A percentile compares a stretch with the other conserved stretches of the same genome.
Evolutionary conservation across 1,140 invertebrate genomes (phyloP).

Genomic region (Macrobrachium rosenbergii): DNA sequence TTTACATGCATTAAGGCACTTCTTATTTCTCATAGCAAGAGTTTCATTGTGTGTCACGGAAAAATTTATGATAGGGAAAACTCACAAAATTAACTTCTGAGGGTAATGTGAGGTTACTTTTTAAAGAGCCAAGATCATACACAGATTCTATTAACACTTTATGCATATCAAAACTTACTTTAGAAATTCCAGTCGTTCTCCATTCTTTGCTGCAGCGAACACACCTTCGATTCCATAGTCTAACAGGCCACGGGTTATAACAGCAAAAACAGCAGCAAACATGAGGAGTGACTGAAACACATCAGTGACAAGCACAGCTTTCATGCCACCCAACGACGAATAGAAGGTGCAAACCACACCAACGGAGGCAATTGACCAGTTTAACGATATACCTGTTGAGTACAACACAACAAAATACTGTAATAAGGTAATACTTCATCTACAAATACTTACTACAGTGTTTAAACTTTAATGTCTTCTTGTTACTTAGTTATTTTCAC

Average conservation of each 20-base stretch:
- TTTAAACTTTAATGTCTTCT: too few species aligned
- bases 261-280: slow-evolving; percentile 81
- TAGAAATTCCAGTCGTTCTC: slow-evolving; percentile 79
- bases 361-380: slow-evolving; percentile 81
- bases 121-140: too few species aligned
- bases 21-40: too few species aligned
- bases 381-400: slow-evolving; percentile 67
- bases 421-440: too few species aligned
- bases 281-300: slow-evolving; percentile 85
- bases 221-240: slow-evolving; percentile 78
- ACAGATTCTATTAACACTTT: too few species aligned
- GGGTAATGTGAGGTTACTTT: too few species aligned
- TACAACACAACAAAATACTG: not conserved
- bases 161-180: slow-evolving; percentile 73
- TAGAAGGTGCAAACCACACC: slow-evolving; percentile 89
- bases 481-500: too few species aligned
- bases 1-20: too few species aligned
- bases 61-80: too few species aligned
- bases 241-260: slow-evolving; percentile 80
- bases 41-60: too few species aligned
- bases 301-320: slow-evolving; percentile 90
- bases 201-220: slow-evolving; percentile 77
- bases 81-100: too few species aligned
- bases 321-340: slow-evolving; percentile 88
- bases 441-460: too few species aligned